phyloP scores from a whole-genome alignment of 92 coral and sea anemone species.

The Pocillopora meandrina region DNA sequence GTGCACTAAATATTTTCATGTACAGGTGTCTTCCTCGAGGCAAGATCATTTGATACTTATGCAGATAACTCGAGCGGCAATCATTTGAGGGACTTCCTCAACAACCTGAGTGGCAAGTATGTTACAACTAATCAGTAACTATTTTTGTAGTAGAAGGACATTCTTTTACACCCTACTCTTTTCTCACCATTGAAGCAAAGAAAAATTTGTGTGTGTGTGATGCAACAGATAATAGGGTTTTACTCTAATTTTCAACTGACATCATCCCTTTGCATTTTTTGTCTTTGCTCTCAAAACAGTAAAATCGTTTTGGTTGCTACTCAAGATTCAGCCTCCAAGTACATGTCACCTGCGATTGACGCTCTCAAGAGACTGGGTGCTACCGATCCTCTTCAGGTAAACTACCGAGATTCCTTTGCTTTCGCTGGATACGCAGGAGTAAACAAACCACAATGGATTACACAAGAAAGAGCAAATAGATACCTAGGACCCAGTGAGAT shows the following conservation, averaged over 20 bases:
- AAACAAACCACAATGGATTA: conserved; percentile 34
- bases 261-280: too few species aligned
- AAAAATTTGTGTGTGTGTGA: too few species aligned
- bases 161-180: too few species aligned
- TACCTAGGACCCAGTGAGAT: conserved; percentile 30
- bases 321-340: conserved; percentile 21
- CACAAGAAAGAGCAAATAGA: conserved; percentile 14
- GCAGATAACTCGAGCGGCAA: neutral
- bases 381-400: conserved; percentile 15
- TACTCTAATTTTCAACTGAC: too few species aligned
- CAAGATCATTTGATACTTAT: conserved; percentile 1
- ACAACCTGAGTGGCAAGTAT: conserved; percentile 5
- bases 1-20: too few species aligned
- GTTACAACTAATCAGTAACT: neutral
- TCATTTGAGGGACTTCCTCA: conserved; percentile 7
- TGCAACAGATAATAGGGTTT: too few species aligned
- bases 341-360: conserved; percentile 7
- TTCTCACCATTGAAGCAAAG: too few species aligned
- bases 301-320: conserved; percentile 40
- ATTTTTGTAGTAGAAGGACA: too few species aligned
- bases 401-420: conserved; percentile 27
- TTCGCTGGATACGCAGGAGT: conserved; percentile 40
- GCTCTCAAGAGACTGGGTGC: conserved; percentile 53
- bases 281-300: neutral
- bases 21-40: conserved; percentile 1